Evolutionary conservation across 2,888 invertebrate species (phyloP), one percentile per base, ranked within the genome.

Genomic region (Hypomecis punctinalis): DNA sequence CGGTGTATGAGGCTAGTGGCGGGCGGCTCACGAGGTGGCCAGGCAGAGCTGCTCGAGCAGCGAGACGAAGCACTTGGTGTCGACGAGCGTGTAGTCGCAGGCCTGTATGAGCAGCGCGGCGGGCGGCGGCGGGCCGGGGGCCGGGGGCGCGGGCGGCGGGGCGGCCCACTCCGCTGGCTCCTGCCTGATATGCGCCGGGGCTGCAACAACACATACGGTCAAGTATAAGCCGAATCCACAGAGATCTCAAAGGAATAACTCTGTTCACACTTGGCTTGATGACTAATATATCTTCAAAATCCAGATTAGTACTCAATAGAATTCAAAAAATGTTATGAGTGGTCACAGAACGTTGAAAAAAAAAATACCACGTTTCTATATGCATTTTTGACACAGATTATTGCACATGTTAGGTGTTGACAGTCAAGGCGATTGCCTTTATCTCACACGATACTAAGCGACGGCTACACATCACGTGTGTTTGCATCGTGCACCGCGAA

Each of bases 101-200:
- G 49, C 39, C 5, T 11, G 47, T n/a, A 40, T 43, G 55, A 52
- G 6, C 13, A 45, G 3, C 5, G 35, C 37, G 3, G 54, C 10
- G 39, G 33, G 37, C 47, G 55, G 45, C 39, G 51, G 45, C 23
- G 33, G 66, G 45, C 60, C 70, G 62, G 53, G 61, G 53, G 61
- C 70, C 64, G 71, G 52, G 43, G 56, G 47, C 63, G 54, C 7
- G 57, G 53, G 60, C 69, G 46, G 52, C 42, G 66, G 52, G 51
- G 23, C 47, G 56, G 9, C 54, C 10, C 39, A 23, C 56, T 46
- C 43, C 63, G 46, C 70, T 63, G 67, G 66, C 80, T 73, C 68
- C 81, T 75, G 82, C 80, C 76, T 79, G 73, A 74, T 80, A 78
- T 81, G 81, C 88, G 86, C 82, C 83, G 73, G 73, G 75, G 72